phyloP scores from a whole-genome alignment of 2,113 vertebrate species.

The Tor tambroides region DNA sequence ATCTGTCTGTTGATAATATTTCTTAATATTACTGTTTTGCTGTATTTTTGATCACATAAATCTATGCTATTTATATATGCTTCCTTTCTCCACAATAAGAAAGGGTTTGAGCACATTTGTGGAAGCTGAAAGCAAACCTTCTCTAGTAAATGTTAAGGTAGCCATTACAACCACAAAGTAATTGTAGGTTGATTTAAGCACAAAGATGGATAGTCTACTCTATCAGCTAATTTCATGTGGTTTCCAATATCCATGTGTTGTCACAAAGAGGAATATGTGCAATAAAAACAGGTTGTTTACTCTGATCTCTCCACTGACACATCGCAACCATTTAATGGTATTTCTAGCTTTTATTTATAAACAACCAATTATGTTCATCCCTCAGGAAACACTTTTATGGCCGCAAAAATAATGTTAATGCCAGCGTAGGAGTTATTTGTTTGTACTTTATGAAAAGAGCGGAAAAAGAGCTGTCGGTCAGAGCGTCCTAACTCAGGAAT shows the following conservation, averaged over 20 bases:
- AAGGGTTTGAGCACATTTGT: background rate
- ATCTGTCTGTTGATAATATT: background rate
- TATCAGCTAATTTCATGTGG: background rate
- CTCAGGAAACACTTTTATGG: slow-evolving; percentile 24
- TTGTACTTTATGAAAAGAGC: slow-evolving; percentile 22
- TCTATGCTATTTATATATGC: background rate
- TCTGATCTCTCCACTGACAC: slow-evolving; percentile 66
- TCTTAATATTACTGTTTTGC: background rate
- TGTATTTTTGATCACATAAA: background rate
- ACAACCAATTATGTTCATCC: slow-evolving; percentile 13
- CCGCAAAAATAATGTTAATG: slow-evolving; percentile 20
- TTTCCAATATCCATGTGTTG: slow-evolving; percentile 56
- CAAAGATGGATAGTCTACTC: background rate
- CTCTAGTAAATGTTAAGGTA: background rate
- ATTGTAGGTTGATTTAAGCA: background rate
- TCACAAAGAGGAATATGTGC: slow-evolving; percentile 67
- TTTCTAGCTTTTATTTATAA: slow-evolving; percentile 24
- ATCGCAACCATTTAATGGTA: slow-evolving; percentile 50
- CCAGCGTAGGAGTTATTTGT: slow-evolving; percentile 25
- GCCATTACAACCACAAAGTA: background rate
- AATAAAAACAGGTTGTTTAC: slow-evolving; percentile 68
- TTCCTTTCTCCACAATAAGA: background rate
- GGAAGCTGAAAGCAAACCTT: background rate
- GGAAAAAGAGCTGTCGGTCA: slow-evolving; percentile 21
- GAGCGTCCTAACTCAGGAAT: slow-evolving; percentile 15